Evolutionary conservation across 2,113 vertebrate species (phyloP).

Genomic region (Naja naja): DNA sequence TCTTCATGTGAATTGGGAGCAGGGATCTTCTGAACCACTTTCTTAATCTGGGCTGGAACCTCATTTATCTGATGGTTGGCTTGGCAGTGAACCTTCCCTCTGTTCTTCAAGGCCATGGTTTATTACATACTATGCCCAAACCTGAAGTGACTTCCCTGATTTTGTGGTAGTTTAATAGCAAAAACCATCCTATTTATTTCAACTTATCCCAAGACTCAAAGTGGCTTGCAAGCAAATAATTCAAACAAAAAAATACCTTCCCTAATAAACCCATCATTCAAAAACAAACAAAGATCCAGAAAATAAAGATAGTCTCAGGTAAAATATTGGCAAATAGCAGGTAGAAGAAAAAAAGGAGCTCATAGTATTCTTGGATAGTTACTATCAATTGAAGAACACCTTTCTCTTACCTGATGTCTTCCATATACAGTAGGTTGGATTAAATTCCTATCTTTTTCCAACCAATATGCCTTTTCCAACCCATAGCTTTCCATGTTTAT

Average conservation of each 20-base stretch:
- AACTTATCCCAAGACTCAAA: background rate
- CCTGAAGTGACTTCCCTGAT: background rate
- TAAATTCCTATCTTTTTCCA: background rate
- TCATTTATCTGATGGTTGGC: background rate
- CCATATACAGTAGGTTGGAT: background rate
- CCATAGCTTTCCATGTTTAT: background rate
- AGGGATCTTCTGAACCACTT: background rate
- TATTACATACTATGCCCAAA: background rate
- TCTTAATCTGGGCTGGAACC: background rate
- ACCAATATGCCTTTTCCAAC: background rate
- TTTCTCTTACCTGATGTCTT: background rate
- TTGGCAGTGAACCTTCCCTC: background rate
- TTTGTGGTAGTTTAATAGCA: background rate
- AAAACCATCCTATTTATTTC: background rate
- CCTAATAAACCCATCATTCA: background rate
- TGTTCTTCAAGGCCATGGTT: background rate
- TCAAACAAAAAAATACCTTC: background rate
- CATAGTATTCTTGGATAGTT: background rate
- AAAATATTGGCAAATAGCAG: background rate
- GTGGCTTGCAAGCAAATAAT: background rate
- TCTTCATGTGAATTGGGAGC: background rate
- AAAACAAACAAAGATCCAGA: background rate
- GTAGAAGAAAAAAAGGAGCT: background rate
- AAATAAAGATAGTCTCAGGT: background rate
- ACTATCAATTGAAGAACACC: background rate